phyloP scores from a whole-genome alignment of 2,888 invertebrate genomes.

The Eueremaeus valkanovi region DNA sequence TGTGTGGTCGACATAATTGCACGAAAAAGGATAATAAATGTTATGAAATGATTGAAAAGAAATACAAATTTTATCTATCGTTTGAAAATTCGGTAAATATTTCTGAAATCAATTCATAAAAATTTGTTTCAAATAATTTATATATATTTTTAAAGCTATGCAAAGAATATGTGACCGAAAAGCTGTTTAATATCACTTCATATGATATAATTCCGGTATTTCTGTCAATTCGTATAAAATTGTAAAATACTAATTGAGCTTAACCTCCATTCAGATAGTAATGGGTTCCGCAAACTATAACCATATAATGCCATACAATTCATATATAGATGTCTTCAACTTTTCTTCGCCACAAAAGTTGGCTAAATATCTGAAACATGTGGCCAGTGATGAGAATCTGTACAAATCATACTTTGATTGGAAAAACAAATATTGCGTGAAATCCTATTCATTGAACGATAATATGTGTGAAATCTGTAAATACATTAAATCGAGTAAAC shows the following conservation, averaged over 20 bases:
- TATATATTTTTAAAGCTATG: neutral
- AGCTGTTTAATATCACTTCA: conserved; percentile 48
- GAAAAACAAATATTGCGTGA: neutral
- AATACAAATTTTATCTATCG: conserved; percentile 49
- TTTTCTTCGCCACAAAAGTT: conserved; percentile 40
- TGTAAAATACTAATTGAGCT: neutral
- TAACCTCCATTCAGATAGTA: conserved; percentile 30
- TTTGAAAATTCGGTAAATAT: conserved; percentile 48
- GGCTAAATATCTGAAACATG: neutral
- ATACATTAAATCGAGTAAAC: neutral
- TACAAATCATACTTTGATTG: conserved; percentile 12
- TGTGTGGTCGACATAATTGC: conserved; percentile 32
- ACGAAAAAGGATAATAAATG: neutral
- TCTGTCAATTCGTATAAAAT: neutral
- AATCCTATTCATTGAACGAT: neutral
- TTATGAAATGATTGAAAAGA: neutral
- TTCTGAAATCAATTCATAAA: too few species aligned
- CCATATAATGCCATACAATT: conserved; percentile 48
- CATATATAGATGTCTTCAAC: conserved; percentile 51
- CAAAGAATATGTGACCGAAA: conserved; percentile 51
- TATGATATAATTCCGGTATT: conserved; percentile 48
- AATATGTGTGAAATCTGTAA: neutral
- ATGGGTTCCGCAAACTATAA: conserved; percentile 50
- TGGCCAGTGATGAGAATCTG: neutral
- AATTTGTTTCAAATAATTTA: too few species aligned